Evolutionary conservation across 2,113 vertebrate genomes (phyloP), one percentile per base, ranked within the genome.

Genomic region (Rhynchomys soricoides): DNA sequence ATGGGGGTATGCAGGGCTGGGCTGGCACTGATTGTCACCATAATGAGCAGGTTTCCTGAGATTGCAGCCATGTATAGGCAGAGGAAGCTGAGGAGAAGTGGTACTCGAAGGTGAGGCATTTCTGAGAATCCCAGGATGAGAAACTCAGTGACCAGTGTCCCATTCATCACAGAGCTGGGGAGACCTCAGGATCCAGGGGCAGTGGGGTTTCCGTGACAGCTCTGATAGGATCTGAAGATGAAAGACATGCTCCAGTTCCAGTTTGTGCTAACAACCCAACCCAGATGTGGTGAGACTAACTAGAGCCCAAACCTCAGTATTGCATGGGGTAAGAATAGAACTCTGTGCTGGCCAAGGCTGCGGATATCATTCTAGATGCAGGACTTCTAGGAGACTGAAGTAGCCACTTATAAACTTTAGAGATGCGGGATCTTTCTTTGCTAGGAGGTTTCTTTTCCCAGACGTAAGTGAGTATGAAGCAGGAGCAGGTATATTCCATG

Each of bases 61-160:
- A 96, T 48, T 19, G 95, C 94, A 17, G 86, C 68, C 11, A 55
- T 4, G 57, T 93, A 97, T 16, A 98, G 94, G 26, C 40, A 50
- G 11, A 95, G 86, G 74, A 96, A 96, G 50, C 87, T 24, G 0
- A 48, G 7, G 29, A 97, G 90, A 40, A 97, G 66, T 55, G 89
- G 57, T 0, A 21, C 11, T 48, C 52, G 48, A 43, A 92, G 85
- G 21, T 50, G 66, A 34, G 86, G 59, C 0, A 52, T 19, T 55
- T 91, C 91, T 37, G 95, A 93, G 88, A 97, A 89, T 24, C 97
- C 97, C 82, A 94, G 55, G 52, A 96, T 86, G 66, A 93, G 52
- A 45, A 97, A 93, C 31, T 96, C n/a, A 0, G 70, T 78, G 48
- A 97, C 64, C 43, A 74, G 31, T 1, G 91, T 97, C 62, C 78